These are phyloP conservation scores for Macrotus californicus DNA, from an alignment of 2,113 vertebrate species.

Conservation along the genomic window DNA sequence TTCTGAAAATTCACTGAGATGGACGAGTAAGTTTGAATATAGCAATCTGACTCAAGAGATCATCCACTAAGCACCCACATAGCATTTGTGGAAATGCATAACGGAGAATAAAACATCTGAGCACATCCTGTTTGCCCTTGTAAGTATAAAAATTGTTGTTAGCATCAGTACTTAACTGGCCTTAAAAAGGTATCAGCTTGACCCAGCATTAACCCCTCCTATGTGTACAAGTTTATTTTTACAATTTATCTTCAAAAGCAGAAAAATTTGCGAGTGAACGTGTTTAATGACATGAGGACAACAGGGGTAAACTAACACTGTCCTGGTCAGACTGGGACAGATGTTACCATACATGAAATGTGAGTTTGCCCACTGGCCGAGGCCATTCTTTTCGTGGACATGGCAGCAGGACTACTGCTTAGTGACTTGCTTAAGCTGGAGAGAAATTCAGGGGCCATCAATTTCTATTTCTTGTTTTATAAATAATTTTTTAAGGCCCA, in stretches of 20 bases:
- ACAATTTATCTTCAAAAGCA: not conserved
- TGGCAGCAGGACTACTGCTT: not conserved
- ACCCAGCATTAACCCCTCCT: not conserved
- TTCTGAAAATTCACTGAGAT: not conserved
- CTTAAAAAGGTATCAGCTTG: not conserved
- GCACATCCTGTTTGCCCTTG: not conserved
- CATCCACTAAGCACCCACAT: not conserved
- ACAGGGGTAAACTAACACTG: accelerated
- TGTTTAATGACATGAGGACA: not conserved
- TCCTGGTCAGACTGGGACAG: not conserved
- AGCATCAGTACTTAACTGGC: not conserved
- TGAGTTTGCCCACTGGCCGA: not conserved
- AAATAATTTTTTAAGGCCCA: conserved; percentile 1
- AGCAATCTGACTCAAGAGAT: not conserved
- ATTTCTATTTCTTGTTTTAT: not conserved
- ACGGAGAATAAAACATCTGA: not conserved
- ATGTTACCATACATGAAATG: not conserved
- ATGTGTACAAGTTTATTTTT: not conserved
- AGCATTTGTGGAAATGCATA: not conserved
- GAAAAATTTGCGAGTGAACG: not conserved
- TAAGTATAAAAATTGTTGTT: not conserved
- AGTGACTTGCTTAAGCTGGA: not conserved
- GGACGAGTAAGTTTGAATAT: not conserved
- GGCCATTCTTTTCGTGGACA: not conserved
- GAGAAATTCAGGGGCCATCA: not conserved